Conservation (phyloP, 53 echinoderm and acorn worm genomes). For the Astropecten irregularis region DNA sequence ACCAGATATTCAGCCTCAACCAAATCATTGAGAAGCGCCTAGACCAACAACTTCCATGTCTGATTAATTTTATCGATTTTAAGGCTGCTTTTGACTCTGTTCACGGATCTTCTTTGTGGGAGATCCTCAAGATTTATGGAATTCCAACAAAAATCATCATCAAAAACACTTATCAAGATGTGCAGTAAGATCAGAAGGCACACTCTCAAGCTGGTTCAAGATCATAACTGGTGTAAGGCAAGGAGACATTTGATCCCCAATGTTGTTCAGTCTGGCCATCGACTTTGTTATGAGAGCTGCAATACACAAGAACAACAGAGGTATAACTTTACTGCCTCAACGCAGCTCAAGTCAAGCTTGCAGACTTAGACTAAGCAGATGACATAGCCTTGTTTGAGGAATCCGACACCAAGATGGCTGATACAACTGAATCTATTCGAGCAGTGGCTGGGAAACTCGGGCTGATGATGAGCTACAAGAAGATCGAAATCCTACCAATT, state of each 20-base stretch:
- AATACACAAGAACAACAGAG: not conserved
- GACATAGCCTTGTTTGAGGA: not conserved
- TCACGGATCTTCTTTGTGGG: conserved; percentile 9
- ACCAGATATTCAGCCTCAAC: not conserved
- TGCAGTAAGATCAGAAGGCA: conserved; percentile 2
- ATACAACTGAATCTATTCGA: too few relatives aligned
- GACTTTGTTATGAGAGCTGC: not conserved
- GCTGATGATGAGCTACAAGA: too few relatives aligned
- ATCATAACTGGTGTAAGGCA: not conserved
- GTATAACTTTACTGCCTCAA: not conserved
- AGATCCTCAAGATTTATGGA: not conserved
- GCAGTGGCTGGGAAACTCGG: too few relatives aligned
- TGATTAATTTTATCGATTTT: not conserved
- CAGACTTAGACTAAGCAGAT: conserved; percentile 10
- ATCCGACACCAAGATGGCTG: too few relatives aligned
- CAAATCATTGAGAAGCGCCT: not conserved
- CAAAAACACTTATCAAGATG: not conserved
- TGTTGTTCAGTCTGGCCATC: not conserved
- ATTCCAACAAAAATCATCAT: not conserved
- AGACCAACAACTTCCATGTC: not conserved
- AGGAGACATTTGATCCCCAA: not conserved
- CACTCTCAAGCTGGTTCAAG: not conserved
- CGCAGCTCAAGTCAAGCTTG: not conserved
- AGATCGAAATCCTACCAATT: too few relatives aligned
- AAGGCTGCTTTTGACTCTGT: not conserved